Evolutionary conservation across 1,140 invertebrate genomes (phyloP).

Genomic region (Aphaenogaster ashmeadi): DNA sequence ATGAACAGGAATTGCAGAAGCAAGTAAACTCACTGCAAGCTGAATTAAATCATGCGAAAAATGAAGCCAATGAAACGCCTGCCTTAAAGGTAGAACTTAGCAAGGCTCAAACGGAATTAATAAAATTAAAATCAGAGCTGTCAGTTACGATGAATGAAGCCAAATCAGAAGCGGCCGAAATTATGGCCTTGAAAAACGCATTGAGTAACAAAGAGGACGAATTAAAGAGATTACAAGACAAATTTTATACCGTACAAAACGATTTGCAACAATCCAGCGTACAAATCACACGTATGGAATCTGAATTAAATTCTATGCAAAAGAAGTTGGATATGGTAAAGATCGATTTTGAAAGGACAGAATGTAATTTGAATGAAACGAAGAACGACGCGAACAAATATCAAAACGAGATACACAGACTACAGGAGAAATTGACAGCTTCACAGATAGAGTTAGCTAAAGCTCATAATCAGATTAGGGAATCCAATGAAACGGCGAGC

Average conservation of each 20-base stretch:
- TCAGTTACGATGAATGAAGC: slow-evolving; percentile 76
- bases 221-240: slow-evolving; percentile 70
- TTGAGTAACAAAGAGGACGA: slow-evolving; percentile 79
- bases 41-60: slow-evolving; percentile 80
- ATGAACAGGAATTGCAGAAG: slow-evolving; percentile 84
- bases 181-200: slow-evolving; percentile 70
- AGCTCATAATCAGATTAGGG: slow-evolving; percentile 59
- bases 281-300: slow-evolving; percentile 71
- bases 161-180: slow-evolving; percentile 77
- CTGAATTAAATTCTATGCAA: slow-evolving; percentile 67
- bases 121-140: slow-evolving; percentile 78
- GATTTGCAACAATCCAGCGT: slow-evolving; percentile 77
- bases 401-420: slow-evolving; percentile 74
- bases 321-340: slow-evolving; percentile 77
- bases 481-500: slow-evolving; percentile 67
- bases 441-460: slow-evolving; percentile 78
- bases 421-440: slow-evolving; percentile 78
- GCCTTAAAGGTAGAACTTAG: slow-evolving; percentile 78
- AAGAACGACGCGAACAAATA: slow-evolving; percentile 78
- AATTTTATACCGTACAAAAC: slow-evolving; percentile 74
- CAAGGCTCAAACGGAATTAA: slow-evolving; percentile 78
- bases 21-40: slow-evolving; percentile 81
- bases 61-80: slow-evolving; percentile 77
- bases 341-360: slow-evolving; percentile 67
- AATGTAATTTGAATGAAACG: slow-evolving; percentile 76